These are phyloP conservation scores for Chrysocyon brachyurus DNA, from an alignment of 2,797 vertebrate species.

Conservation along the genomic window DNA sequence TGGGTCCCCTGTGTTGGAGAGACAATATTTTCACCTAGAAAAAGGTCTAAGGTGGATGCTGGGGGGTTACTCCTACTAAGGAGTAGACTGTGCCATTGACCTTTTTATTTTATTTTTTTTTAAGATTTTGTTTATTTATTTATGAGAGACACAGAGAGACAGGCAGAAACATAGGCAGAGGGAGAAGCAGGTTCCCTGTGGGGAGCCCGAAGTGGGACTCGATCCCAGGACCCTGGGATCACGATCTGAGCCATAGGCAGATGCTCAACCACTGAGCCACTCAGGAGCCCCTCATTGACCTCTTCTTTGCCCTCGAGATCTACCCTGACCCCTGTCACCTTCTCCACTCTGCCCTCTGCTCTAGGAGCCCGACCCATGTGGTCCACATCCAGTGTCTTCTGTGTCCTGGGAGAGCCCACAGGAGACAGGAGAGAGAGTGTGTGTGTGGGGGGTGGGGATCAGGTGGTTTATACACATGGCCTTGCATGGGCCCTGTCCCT, in stretches of 20 bases:
- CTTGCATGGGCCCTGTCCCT: background rate
- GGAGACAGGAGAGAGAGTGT: background rate
- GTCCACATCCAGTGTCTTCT: background rate
- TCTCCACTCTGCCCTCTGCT: background rate
- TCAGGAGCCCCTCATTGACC: background rate
- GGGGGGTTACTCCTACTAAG: background rate
- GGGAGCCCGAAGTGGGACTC: no score
- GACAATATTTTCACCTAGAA: background rate
- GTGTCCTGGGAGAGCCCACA: background rate
- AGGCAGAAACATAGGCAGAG: no score
- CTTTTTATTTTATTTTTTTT: no score
- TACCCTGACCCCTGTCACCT: fast-evolving
- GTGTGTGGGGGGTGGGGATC: background rate
- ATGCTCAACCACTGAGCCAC: no score
- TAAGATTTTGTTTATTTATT: no score
- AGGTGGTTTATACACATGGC: background rate
- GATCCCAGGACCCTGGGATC: no score
- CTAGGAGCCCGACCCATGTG: background rate
- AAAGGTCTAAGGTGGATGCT: background rate
- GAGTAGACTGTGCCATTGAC: background rate
- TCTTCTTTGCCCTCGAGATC: background rate
- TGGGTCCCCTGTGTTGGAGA: background rate
- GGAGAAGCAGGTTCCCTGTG: no score
- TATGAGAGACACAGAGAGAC: no score
- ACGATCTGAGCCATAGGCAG: no score